phyloP scores from a whole-genome alignment of 2,888 invertebrate genomes.

The Standfussiana lucernea region DNA sequence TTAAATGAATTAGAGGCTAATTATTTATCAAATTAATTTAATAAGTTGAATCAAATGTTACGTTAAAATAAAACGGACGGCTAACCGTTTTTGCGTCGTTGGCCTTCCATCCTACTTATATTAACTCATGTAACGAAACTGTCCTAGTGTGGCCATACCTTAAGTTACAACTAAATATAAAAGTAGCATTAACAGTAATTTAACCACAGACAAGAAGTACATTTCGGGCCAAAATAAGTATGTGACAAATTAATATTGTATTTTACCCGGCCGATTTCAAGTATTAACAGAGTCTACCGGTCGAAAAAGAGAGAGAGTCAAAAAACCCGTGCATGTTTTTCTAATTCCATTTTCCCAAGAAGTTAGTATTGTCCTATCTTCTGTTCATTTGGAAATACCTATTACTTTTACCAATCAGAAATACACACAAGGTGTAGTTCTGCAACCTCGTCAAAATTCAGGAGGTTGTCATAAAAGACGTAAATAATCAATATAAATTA shows the following conservation, averaged over 20 bases:
- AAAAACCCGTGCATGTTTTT: background rate
- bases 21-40: background rate
- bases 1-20: background rate
- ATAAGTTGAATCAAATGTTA: background rate
- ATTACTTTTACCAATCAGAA: background rate
- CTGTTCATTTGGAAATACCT: background rate
- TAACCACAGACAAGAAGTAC: conserved; percentile 12
- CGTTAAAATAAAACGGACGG: background rate
- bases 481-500: no score
- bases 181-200: conserved; percentile 17
- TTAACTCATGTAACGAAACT: background rate
- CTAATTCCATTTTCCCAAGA: background rate
- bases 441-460: no score
- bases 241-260: background rate
- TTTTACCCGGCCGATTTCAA: no score
- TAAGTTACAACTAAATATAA: conserved; percentile 7
- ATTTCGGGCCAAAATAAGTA: conserved; percentile 26
- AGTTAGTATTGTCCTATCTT: background rate
- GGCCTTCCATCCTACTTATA: no score
- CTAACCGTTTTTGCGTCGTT: no score
- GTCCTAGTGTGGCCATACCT: conserved; percentile 25
- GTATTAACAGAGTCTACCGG: no score
- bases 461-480: no score
- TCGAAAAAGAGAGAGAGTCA: no score
- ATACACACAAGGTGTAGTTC: no score